These are phyloP conservation scores for Artemisiospiza belli DNA, from an alignment of 2,113 vertebrate species.

Conservation along the genomic window DNA sequence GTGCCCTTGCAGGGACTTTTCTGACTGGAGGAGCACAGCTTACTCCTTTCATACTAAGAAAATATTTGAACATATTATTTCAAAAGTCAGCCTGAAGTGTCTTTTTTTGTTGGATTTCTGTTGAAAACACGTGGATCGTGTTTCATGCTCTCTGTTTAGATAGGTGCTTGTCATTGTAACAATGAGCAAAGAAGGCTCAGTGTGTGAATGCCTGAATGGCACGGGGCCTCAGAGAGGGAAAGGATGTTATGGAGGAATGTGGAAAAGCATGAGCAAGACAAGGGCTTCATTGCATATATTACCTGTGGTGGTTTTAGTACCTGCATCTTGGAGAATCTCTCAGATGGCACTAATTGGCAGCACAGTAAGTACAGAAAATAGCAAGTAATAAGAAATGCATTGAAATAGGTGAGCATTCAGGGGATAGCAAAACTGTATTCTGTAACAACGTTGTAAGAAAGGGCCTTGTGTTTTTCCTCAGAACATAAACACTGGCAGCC, in stretches of 20 bases:
- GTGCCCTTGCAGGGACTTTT: background rate
- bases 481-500: background rate
- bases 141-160: background rate
- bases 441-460: background rate
- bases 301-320: background rate
- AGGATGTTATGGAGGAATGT: background rate
- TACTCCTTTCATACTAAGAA: background rate
- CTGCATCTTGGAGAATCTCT: background rate
- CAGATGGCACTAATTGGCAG: background rate
- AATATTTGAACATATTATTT: background rate
- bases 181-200: background rate
- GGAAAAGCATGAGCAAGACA: background rate
- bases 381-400: background rate
- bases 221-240: background rate
- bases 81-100: background rate
- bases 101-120: background rate
- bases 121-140: background rate
- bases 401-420: fast-evolving
- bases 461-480: background rate
- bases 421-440: background rate
- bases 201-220: background rate
- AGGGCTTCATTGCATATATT: background rate
- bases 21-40: background rate
- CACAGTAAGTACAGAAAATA: background rate
- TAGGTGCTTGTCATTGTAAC: background rate